Base-by-base conservation (phyloP, 2,113 vertebrate species). In the Uria aalge region DNA sequence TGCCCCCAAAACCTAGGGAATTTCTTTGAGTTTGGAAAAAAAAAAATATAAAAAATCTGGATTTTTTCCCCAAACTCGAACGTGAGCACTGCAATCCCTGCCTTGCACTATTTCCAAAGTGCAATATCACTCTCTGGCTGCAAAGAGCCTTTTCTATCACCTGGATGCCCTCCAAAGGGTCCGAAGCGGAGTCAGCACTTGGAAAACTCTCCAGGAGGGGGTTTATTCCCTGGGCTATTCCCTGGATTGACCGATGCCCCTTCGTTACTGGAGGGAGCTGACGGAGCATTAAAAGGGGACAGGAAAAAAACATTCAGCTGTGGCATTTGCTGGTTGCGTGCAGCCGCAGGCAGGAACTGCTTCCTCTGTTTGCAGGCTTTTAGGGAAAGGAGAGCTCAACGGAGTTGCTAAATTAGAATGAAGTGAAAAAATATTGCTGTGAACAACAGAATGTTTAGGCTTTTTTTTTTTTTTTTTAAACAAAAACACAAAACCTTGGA, bases 241-340 rank as follows among this genome's bases (percentile, higher is more conserved):
- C 76, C 56, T 53, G 90, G 87, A 41, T 19, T 16, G 64, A 22
- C 19, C 2, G 23, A 45, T 89, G 92, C 43, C 68, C 75, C 38
- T 79, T 69, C 19, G 4, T 77, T 50, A 7, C 30, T 50, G 80
- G 71, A 85, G 80, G 84, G 96, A 97, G 92, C 73, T 97, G 96
- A 95, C 93, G 9, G 87, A 57, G 96, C 97, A 96, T 77, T 90
- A 62, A 91, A 81, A 96, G 81, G 88, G 82, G 95, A 97, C 98
- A 98, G 98, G 98, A 98, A 98, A 97, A 90, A 93, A 92, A 56
- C 95, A 85, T 95, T 95, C 81, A 91, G 95, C 94, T 86, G 57
- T 36, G 80, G 91, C 91, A 80, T 90, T 92, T 34, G 89, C 69
- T 83, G 62, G 20, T 98, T 92, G 95, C 97, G 95, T 98, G 98